These are phyloP conservation scores for Hydrocynus forskahlii DNA, from an alignment of 2,797 vertebrate genomes.

Conservation along the genomic window DNA sequence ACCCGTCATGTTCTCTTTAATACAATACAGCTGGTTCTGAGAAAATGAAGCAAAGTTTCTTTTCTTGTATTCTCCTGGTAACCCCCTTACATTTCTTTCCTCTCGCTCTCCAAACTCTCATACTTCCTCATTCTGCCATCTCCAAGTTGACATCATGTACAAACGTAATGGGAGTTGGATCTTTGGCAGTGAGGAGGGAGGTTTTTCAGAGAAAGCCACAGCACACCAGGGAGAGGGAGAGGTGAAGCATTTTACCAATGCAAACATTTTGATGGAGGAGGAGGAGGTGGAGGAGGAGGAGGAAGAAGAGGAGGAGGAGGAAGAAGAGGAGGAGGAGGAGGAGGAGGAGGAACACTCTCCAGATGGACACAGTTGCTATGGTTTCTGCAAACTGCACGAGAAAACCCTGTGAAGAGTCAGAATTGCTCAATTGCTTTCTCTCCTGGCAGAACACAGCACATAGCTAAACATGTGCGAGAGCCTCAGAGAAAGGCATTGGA, in stretches of 20 bases:
- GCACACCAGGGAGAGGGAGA: slow-evolving; percentile 12
- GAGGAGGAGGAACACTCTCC: slow-evolving; percentile 40
- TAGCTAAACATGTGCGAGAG: slow-evolving; percentile 25
- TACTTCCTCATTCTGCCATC: slow-evolving; percentile 53
- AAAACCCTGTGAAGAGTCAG: slow-evolving; percentile 67
- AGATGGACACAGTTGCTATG: slow-evolving; percentile 57
- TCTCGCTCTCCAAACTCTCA: slow-evolving; percentile 11
- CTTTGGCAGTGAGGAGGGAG: slow-evolving; percentile 35
- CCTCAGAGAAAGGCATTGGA: slow-evolving; percentile 27
- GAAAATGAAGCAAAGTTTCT: slow-evolving; percentile 8
- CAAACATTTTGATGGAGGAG: too few relatives aligned
- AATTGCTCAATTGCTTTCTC: background rate
- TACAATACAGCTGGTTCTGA: background rate
- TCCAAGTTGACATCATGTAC: slow-evolving; percentile 51
- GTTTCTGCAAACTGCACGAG: slow-evolving; percentile 59
- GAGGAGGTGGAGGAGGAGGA: too few relatives aligned
- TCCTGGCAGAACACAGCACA: slow-evolving; percentile 7
- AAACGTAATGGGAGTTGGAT: slow-evolving; percentile 34
- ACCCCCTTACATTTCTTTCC: slow-evolving; percentile 1
- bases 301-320: too few relatives aligned
- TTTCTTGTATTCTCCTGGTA: slow-evolving; percentile 15
- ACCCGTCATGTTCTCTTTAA: background rate
- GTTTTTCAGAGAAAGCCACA: slow-evolving; percentile 48
- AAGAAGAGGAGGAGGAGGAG: too few relatives aligned
- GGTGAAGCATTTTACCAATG: too few relatives aligned